Evolutionary conservation across 2,888 invertebrate genomes (phyloP).

Genomic region (Scelioninae gen. 1): DNA sequence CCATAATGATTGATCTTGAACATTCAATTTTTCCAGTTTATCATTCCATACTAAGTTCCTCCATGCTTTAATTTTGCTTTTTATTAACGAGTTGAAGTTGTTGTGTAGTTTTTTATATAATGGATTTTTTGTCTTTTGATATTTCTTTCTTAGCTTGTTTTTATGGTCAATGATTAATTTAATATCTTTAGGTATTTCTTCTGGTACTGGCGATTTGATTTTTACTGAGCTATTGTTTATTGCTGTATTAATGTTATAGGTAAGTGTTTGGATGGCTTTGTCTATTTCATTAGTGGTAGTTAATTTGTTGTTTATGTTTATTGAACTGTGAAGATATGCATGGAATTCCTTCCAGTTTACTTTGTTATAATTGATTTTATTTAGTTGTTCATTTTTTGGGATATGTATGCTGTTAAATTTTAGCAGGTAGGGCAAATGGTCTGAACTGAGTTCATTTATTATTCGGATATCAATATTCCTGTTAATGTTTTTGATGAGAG

Average conservation of each 20-base stretch:
- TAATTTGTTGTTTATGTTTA: neutral
- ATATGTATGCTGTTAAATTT: neutral
- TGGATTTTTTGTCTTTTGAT: neutral
- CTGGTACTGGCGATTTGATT: too few relatives aligned
- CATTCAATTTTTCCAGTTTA: slow-evolving; percentile 5
- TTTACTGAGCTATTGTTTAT: too few relatives aligned
- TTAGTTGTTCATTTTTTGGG: neutral
- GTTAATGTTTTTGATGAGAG: neutral
- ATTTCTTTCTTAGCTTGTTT: neutral
- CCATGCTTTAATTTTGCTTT: slow-evolving; percentile 15
- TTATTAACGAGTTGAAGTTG: neutral
- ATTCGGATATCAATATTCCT: neutral
- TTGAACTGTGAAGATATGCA: neutral
- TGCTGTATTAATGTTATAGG: too few relatives aligned
- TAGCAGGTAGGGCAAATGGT: neutral
- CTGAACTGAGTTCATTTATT: neutral
- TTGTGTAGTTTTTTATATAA: neutral
- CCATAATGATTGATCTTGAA: slow-evolving; percentile 8
- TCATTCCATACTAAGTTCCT: slow-evolving; percentile 1
- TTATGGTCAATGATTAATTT: neutral
- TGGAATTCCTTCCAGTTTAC: neutral
- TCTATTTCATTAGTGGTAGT: neutral
- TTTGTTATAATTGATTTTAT: neutral
- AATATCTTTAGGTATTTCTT: too few relatives aligned
- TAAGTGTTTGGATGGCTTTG: neutral